phyloP scores from a whole-genome alignment of 1,140 invertebrate genomes.

The Periplaneta americana region DNA sequence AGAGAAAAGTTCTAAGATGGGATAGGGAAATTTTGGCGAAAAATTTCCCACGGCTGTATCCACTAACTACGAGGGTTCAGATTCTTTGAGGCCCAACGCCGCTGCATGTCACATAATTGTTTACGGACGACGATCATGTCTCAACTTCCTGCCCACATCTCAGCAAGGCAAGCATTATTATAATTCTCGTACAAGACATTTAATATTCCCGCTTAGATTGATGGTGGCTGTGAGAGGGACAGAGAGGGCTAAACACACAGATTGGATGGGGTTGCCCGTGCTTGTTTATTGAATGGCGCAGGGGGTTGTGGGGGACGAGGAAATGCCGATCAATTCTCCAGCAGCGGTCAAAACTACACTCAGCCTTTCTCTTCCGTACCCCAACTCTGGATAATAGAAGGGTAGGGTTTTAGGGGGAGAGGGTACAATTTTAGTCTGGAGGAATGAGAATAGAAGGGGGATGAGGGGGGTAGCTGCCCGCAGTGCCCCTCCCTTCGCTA shows the following conservation, averaged over 20 bases:
- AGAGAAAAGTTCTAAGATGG: too few relatives aligned
- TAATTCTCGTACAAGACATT: neutral
- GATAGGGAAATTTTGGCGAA: too few relatives aligned
- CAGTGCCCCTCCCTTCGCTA: neutral
- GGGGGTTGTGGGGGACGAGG: too few relatives aligned
- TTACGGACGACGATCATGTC: too few relatives aligned
- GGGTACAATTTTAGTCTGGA: too few relatives aligned
- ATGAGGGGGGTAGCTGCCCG: neutral
- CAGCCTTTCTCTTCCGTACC: neutral
- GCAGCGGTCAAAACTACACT: neutral
- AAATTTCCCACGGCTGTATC: too few relatives aligned
- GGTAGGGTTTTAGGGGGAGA: neutral
- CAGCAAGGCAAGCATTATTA: too few relatives aligned
- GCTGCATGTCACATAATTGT: too few relatives aligned
- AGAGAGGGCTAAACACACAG: neutral
- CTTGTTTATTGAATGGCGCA: neutral
- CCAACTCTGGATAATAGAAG: neutral
- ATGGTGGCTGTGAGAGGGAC: neutral
- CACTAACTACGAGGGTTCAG: too few relatives aligned
- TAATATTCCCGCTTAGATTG: neutral
- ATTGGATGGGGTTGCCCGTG: neutral
- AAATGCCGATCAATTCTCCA: neutral
- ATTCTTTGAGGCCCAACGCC: too few relatives aligned
- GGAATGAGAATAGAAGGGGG: neutral
- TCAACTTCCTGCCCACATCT: too few relatives aligned